Percentiles rank a stretch among this genome's conserved stretches.
These are phyloP conservation scores for Ptychochromis oligacanthus DNA, from an alignment of 2,113 vertebrate species.

Conservation along the genomic window DNA sequence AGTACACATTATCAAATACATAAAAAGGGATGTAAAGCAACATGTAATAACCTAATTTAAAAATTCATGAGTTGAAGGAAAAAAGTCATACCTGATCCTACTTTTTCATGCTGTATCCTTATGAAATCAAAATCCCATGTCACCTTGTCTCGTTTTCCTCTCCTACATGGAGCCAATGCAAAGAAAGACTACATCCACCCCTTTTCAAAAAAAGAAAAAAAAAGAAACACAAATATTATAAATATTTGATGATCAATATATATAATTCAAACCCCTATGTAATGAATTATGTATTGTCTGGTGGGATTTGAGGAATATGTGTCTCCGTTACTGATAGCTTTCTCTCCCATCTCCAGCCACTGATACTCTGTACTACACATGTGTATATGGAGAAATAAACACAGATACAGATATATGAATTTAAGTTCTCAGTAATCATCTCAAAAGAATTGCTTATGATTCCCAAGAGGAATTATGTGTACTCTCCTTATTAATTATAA, in stretches of 20 bases:
- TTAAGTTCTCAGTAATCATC: neutral
- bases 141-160: neutral
- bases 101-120: slow-evolving; percentile 5
- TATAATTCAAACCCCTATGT: slow-evolving; percentile 75
- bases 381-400: neutral
- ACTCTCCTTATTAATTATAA: neutral
- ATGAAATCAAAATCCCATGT: slow-evolving; percentile 22
- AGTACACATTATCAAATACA: neutral
- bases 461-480: slow-evolving; percentile 24
- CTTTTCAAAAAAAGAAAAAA: slow-evolving; percentile 50
- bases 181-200: slow-evolving; percentile 41
- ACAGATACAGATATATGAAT: slow-evolving; percentile 27
- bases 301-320: slow-evolving; percentile 75
- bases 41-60: neutral
- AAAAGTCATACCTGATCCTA: neutral
- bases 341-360: slow-evolving; percentile 39
- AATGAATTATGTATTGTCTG: slow-evolving; percentile 74
- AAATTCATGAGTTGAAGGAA: neutral
- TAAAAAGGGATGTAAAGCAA: neutral
- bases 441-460: neutral
- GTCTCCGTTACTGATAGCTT: slow-evolving; percentile 74
- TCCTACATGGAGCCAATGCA: slow-evolving; percentile 15
- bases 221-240: slow-evolving; percentile 66
- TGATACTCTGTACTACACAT: slow-evolving; percentile 12
- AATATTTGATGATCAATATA: slow-evolving; percentile 79